Evolutionary conservation across 1,140 invertebrate genomes (phyloP), one percentile per base, ranked within the genome.

Genomic region (Drosophila mojavensis): DNA sequence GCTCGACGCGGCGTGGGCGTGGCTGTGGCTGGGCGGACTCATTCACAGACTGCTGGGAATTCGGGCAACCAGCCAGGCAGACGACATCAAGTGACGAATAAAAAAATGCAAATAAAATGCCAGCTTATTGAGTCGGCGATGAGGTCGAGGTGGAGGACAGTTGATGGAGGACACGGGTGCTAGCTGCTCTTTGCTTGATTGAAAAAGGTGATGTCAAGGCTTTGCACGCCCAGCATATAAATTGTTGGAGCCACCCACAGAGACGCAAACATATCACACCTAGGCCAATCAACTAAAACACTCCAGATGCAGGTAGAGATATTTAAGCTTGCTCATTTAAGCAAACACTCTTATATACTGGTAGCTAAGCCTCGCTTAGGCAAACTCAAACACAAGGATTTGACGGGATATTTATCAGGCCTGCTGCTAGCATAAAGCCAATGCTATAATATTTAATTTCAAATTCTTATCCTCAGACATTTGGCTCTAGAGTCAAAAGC

Each of bases 71-170:
- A 73, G 53, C 53, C 43, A 53, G 65, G 20, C 53, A 71, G 50
- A 56, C 28, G 50, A 56, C 36, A 59, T 47, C 68, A 77, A 88
- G 84, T 89, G 80, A 81, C 74, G 67, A 89, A 80, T 84, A 47
- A 89, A 88, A 88, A 80, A 89, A 89, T 81, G 80, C 84, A 89
- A 89, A 89, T 90, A 89, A 89, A 89, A 89, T 81, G 81, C 78
- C 84, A 64, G 84, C 85, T 89, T 89, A 89, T 89, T 89, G 75
- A 89, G 83, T 83, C 75, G 43, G 65, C 54, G 54, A 54, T 72
- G 69, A 28, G 60, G 65, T 33, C 66, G 65, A 28, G 39, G 39
- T 24, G 20, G 33, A 15, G 39, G 28, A n/a, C 20, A 36, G 36
- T 43, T 54, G 48, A 10, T 54, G 48, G 55, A 48, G 28, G 61